Conservation (phyloP, 2,888 invertebrate genomes). For the Tholera decimalis region DNA sequence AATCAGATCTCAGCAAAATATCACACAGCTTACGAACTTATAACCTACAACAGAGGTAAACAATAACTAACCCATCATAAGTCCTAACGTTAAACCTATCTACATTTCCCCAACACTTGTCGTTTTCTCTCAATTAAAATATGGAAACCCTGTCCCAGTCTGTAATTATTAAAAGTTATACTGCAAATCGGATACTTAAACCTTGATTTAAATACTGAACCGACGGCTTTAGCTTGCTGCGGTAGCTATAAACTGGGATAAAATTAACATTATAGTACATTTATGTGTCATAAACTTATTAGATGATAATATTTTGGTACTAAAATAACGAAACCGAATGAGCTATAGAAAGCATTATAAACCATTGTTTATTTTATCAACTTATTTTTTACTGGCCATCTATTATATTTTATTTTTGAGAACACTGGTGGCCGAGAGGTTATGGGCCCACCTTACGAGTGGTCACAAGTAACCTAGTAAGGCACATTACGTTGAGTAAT, state of each 20-base stretch:
- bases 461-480: too few species aligned
- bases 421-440: too few species aligned
- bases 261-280: constrained; percentile 4
- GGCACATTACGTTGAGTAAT: too few species aligned
- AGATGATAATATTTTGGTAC: not conserved
- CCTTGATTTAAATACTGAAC: constrained; percentile 12
- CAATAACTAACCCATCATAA: too few species aligned
- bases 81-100: not conserved
- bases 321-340: not conserved
- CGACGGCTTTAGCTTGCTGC: not conserved
- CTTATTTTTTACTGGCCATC: too few species aligned
- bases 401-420: too few species aligned
- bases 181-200: constrained; percentile 21
- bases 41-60: too few species aligned
- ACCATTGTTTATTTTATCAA: too few species aligned
- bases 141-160: constrained; percentile 1
- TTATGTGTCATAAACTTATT: constrained; percentile 5
- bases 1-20: too few species aligned
- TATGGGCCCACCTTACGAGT: too few species aligned
- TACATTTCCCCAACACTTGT: not conserved
- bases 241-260: constrained; percentile 6
- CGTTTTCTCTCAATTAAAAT: constrained; percentile 5
- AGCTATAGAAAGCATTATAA: not conserved
- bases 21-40: too few species aligned
- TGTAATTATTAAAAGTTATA: constrained; percentile 26